Percentiles rank a stretch among this genome's conserved stretches.
phyloP scores from a whole-genome alignment of 1,140 invertebrate genomes.

The Berghia stephanieae region DNA sequence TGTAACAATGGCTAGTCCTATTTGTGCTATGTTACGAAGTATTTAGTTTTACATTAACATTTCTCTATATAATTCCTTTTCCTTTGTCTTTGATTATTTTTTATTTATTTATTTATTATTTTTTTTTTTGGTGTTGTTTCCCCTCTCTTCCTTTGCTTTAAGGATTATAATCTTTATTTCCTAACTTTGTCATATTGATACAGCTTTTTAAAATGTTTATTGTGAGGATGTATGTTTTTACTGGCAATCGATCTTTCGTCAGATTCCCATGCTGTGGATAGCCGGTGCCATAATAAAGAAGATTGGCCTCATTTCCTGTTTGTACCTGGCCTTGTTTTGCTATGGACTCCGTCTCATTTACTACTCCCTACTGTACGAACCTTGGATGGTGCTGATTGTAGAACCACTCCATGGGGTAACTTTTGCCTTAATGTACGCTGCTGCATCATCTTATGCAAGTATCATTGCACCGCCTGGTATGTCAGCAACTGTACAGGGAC shows the following conservation, averaged over 20 bases:
- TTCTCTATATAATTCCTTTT: no score
- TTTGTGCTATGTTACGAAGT: no score
- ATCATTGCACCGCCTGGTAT: conserved; percentile 40
- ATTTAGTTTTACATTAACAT: no score
- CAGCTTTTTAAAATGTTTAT: no score
- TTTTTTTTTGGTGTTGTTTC: no score
- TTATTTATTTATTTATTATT: background rate
- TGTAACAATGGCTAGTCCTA: no score
- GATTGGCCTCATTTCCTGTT: conserved; percentile 79
- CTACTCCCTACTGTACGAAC: conserved; percentile 80
- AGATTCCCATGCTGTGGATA: conserved; percentile 32
- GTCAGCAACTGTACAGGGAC: conserved; percentile 37
- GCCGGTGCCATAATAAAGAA: conserved; percentile 35
- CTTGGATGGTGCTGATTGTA: conserved; percentile 84
- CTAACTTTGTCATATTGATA: no score
- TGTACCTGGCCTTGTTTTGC: conserved; percentile 80
- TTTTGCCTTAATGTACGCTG: conserved; percentile 86
- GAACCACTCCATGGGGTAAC: conserved; percentile 88
- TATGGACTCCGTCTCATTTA: conserved; percentile 80
- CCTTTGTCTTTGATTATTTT: no score
- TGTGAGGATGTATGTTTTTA: no score
- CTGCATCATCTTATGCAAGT: conserved; percentile 55
- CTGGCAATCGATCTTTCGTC: background rate
- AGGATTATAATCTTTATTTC: no score
- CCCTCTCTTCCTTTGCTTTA: no score